phyloP scores from a whole-genome alignment of 2,113 vertebrate species.

The Mungos mungo region DNA sequence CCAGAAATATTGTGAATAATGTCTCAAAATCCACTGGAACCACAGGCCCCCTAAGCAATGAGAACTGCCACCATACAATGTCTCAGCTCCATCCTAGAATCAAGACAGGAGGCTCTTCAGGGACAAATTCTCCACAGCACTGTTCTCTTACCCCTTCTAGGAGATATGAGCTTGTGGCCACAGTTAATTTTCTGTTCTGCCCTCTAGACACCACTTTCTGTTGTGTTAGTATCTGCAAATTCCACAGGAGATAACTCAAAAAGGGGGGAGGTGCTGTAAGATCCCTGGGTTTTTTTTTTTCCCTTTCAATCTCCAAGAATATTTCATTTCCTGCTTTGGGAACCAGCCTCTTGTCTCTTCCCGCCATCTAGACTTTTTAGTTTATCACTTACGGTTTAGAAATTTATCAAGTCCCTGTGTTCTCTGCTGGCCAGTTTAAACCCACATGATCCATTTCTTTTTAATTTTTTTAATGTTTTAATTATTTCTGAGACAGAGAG shows the following conservation, averaged over 20 bases:
- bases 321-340: conserved; percentile 72
- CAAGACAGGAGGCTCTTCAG: not conserved
- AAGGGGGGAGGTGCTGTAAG: not conserved
- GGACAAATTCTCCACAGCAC: not conserved
- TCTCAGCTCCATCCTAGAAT: not conserved
- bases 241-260: not conserved
- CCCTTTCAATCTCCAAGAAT: conserved; percentile 61
- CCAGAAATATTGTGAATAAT: not conserved
- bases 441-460: conserved; percentile 63
- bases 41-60: not conserved
- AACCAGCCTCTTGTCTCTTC: conserved; percentile 70
- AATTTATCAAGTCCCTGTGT: conserved; percentile 65
- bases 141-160: not conserved
- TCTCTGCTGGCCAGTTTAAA: conserved; percentile 62
- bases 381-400: conserved; percentile 55
- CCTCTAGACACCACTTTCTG: not conserved
- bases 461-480: too few relatives aligned
- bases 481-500: too few relatives aligned
- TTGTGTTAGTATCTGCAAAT: conserved; percentile 10
- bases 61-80: not conserved
- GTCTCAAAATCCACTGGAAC: not conserved
- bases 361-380: conserved; percentile 58
- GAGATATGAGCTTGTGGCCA: not conserved
- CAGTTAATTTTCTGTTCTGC: not conserved
- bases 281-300: not conserved